These are phyloP conservation scores for Neodiprion pinetum DNA, from an alignment of 1,140 invertebrate species.

Conservation along the genomic window DNA sequence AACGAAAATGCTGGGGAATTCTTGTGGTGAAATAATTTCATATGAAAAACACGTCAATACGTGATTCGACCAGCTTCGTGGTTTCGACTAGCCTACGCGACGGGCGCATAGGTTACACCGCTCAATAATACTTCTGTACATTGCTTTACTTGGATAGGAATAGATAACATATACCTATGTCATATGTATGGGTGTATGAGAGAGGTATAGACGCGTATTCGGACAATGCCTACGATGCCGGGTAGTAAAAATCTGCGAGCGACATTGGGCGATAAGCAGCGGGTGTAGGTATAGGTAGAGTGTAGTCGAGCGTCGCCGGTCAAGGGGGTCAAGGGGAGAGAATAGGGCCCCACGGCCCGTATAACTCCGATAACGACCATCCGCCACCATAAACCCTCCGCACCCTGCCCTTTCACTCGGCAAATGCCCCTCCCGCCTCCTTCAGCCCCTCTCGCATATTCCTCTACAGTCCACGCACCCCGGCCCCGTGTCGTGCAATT, in stretches of 20 bases:
- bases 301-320: constrained; percentile 14
- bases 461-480: too few species aligned
- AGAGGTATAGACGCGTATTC: background rate
- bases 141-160: too few species aligned
- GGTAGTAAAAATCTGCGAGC: constrained; percentile 29
- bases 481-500: too few species aligned
- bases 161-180: too few species aligned
- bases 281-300: constrained; percentile 8
- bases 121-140: too few species aligned
- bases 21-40: too few species aligned
- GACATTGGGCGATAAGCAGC: constrained; percentile 28
- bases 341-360: constrained; percentile 31
- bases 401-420: constrained; percentile 32
- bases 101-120: too few species aligned
- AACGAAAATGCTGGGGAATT: too few species aligned
- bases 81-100: too few species aligned
- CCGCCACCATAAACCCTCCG: constrained; percentile 41
- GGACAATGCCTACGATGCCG: constrained; percentile 3
- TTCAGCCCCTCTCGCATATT: background rate
- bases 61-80: too few species aligned
- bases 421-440: background rate
- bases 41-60: too few species aligned
- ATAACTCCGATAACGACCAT: constrained; percentile 44
- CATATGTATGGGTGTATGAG: too few species aligned
- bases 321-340: constrained; percentile 30